Evolutionary conservation across 2,113 vertebrate genomes (phyloP).

Genomic region (Columba livia): DNA sequence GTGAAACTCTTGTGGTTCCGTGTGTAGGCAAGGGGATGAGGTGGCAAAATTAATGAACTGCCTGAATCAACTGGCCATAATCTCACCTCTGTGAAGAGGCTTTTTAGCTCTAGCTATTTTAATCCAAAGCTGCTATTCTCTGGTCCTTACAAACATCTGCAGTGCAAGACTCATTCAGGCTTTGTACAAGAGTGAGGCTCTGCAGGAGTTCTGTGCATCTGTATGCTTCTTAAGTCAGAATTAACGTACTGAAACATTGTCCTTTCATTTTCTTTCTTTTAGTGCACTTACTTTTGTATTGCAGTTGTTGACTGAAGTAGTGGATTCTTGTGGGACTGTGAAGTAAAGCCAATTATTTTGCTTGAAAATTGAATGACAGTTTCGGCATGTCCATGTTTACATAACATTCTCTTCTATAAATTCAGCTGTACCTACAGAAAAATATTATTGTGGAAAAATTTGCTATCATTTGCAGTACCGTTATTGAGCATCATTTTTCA

Average conservation of each 20-base stretch:
- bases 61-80: neutral
- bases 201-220: neutral
- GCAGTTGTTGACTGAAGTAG: neutral
- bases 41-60: neutral
- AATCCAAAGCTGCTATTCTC: neutral
- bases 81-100: neutral
- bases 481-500: neutral
- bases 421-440: neutral
- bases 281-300: neutral
- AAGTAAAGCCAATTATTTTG: neutral
- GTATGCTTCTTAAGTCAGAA: rapidly evolving
- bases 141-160: neutral
- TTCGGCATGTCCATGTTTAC: neutral
- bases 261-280: neutral
- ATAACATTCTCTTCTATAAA: neutral
- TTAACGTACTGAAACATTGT: neutral
- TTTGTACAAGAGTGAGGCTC: neutral
- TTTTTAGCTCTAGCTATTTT: neutral
- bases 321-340: neutral
- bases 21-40: neutral
- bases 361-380: neutral
- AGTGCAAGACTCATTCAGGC: neutral
- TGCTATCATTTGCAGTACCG: neutral
- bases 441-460: neutral
- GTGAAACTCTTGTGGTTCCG: neutral